phyloP scores from a whole-genome alignment of 2,113 vertebrate genomes.

The Zootoca vivipara region DNA sequence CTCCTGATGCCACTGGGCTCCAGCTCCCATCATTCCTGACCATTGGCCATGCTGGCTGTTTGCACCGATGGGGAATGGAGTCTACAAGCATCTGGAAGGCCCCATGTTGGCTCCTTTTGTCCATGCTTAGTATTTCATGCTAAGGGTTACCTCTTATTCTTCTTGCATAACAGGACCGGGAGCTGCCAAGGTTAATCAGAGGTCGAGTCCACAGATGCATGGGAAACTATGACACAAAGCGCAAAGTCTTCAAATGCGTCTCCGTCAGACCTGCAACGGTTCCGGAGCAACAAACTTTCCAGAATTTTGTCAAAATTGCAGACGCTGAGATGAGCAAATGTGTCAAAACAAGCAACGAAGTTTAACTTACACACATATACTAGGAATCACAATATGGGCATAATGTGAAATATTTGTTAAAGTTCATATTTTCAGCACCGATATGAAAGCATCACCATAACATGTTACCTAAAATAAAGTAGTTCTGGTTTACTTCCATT shows the following conservation, averaged over 20 bases:
- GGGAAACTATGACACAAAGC: slow-evolving; percentile 87
- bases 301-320: slow-evolving; percentile 80
- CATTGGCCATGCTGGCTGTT: too few relatives aligned
- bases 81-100: too few relatives aligned
- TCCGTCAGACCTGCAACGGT: slow-evolving; percentile 85
- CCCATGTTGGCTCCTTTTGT: too few relatives aligned
- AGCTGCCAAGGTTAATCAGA: slow-evolving; percentile 91
- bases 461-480: background rate
- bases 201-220: slow-evolving; percentile 90
- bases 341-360: slow-evolving; percentile 79
- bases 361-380: slow-evolving; percentile 59
- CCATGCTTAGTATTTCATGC: background rate
- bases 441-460: background rate
- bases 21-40: too few relatives aligned
- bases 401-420: slow-evolving; percentile 8
- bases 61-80: too few relatives aligned
- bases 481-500: background rate
- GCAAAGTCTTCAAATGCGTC: slow-evolving; percentile 86
- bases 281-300: slow-evolving; percentile 86
- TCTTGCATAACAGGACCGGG: slow-evolving; percentile 82
- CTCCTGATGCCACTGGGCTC: too few relatives aligned
- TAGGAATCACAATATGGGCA: background rate
- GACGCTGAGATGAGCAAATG: slow-evolving; percentile 85
- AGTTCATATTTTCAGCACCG: background rate
- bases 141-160: background rate